A percentile compares a stretch with the other conserved stretches of the same genome.
These are phyloP conservation scores for Oligia strigilis DNA, from an alignment of 2,888 invertebrate genomes.

Conservation along the genomic window DNA sequence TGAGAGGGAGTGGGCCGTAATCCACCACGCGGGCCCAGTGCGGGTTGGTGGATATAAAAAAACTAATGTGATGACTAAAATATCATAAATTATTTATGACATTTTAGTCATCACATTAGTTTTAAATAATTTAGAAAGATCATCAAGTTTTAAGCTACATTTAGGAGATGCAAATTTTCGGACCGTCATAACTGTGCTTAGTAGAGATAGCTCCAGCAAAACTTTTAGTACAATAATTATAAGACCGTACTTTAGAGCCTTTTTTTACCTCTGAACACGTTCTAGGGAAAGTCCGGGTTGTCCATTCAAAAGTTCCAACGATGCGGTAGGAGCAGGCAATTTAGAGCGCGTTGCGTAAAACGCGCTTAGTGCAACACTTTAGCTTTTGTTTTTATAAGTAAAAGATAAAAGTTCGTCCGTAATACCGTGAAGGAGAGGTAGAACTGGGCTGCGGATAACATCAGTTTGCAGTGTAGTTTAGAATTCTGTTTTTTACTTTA, in stretches of 20 bases:
- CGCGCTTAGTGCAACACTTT: conserved; percentile 32
- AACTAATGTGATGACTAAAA: too few species aligned
- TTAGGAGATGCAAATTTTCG: not conserved
- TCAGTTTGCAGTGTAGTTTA: not conserved
- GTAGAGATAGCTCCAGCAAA: not conserved
- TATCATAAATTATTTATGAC: too few species aligned
- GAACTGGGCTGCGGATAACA: conserved; percentile 7
- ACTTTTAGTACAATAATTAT: not conserved
- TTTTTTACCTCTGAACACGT: conserved; percentile 38
- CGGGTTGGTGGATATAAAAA: too few species aligned
- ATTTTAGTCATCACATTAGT: not conserved
- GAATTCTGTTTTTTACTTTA: not conserved
- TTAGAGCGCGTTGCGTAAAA: conserved; percentile 26
- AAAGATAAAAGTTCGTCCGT: conserved; percentile 35
- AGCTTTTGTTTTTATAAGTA: conserved; percentile 35
- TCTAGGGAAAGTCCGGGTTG: conserved; percentile 3
- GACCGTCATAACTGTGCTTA: too few species aligned
- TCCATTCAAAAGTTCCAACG: conserved; percentile 55
- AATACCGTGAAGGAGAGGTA: not conserved
- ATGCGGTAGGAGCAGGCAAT: conserved; percentile 35
- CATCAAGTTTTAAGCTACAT: too few species aligned
- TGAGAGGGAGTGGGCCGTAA: too few species aligned
- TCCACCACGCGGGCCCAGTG: too few species aligned
- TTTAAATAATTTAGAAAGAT: not conserved
- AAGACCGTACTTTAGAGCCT: not conserved